Conservation (phyloP, 2,113 vertebrate species). For the Deroptyus accipitrinus region DNA sequence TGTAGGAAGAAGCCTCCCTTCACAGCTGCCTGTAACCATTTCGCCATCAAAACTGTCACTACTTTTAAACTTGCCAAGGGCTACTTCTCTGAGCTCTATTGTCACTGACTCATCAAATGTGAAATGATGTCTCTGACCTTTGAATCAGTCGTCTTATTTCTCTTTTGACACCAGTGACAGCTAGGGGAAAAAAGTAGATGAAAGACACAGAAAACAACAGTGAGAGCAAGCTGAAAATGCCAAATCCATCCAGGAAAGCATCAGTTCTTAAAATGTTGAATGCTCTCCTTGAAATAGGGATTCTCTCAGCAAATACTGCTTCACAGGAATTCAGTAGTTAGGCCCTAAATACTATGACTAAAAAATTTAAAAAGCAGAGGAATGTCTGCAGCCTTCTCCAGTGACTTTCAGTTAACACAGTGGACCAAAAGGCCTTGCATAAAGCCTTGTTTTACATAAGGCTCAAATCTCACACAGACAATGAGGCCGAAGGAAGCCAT, state of each 20-base stretch:
- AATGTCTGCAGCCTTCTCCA: not conserved
- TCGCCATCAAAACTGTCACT: slow-evolving; percentile 2
- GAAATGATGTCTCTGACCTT: slow-evolving; percentile 62
- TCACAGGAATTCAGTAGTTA: not conserved
- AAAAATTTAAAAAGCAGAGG: not conserved
- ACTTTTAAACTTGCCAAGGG: slow-evolving; percentile 1
- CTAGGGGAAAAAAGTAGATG: slow-evolving; percentile 32
- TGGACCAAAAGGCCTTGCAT: not conserved
- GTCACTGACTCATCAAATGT: slow-evolving; percentile 62
- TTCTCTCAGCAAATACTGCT: slow-evolving; percentile 1
- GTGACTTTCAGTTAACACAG: not conserved
- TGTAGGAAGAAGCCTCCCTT: not conserved
- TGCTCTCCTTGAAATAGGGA: not conserved
- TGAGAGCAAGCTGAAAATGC: slow-evolving; percentile 22
- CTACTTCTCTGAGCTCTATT: slow-evolving; percentile 4
- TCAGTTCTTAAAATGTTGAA: not conserved
- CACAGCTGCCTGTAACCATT: not conserved
- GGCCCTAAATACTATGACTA: not conserved
- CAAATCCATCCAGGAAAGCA: slow-evolving; percentile 19
- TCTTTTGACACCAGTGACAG: slow-evolving; percentile 62
- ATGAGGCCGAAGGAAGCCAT: not conserved
- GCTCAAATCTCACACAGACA: not conserved
- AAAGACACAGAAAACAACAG: slow-evolving; percentile 38
- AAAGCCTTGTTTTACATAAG: not conserved
- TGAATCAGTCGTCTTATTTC: slow-evolving; percentile 53